These are phyloP conservation scores for Andrena flavipes DNA, from an alignment of 2,888 invertebrate species.

Conservation along the genomic window DNA sequence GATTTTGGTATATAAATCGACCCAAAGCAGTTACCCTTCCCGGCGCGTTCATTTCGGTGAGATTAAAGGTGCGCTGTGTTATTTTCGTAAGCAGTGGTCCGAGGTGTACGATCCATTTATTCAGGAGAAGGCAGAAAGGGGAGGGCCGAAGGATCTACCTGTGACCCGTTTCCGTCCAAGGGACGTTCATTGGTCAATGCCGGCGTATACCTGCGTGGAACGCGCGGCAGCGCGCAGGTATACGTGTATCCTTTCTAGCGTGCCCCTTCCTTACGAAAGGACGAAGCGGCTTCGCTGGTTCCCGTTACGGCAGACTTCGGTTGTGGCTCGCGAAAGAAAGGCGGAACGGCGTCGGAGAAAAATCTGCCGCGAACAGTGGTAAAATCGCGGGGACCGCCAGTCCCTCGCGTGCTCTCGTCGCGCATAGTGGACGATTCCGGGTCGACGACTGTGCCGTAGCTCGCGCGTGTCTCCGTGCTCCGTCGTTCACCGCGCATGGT, in stretches of 20 bases:
- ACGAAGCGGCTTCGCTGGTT: constrained; percentile 48
- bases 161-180: constrained; percentile 28
- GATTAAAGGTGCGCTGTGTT: neutral
- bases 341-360: constrained; percentile 24
- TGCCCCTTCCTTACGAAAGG: constrained; percentile 62
- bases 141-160: constrained; percentile 31
- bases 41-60: neutral
- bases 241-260: constrained; percentile 53
- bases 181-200: constrained; percentile 52
- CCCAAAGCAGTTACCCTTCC: neutral
- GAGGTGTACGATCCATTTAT: neutral
- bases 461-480: neutral
- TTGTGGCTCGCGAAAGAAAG: constrained; percentile 50
- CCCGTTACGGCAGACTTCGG: constrained; percentile 59
- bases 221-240: constrained; percentile 54
- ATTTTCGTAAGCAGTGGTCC: neutral
- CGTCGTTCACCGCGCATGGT: constrained; percentile 60
- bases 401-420: constrained; percentile 20
- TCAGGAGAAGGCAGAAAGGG: neutral
- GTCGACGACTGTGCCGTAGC: constrained; percentile 1
- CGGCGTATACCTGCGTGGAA: constrained; percentile 39
- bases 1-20: neutral
- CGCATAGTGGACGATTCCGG: constrained; percentile 48
- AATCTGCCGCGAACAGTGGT: neutral
- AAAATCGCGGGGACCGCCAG: constrained; percentile 13